phyloP scores from a whole-genome alignment of 2,888 invertebrate species.

The Scaptomyza cyrtandrae region DNA sequence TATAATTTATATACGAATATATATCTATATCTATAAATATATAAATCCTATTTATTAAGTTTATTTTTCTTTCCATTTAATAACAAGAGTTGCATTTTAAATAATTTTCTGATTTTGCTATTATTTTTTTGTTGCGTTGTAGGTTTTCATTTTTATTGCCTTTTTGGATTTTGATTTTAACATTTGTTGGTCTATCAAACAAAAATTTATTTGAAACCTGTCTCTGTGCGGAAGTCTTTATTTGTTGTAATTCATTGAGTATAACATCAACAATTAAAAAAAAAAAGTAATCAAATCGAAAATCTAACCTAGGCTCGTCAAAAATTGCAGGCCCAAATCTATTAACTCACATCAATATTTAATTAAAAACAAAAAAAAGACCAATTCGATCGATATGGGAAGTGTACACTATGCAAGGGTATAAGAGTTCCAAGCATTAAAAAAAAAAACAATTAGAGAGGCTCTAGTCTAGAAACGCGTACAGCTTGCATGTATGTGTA shows the following conservation, averaged over 20 bases:
- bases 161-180: slow-evolving; percentile 32
- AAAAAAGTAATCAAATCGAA: not conserved
- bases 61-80: slow-evolving; percentile 14
- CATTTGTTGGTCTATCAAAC: slow-evolving; percentile 34
- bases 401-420: too few relatives aligned
- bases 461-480: too few relatives aligned
- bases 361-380: too few relatives aligned
- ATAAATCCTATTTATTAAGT: slow-evolving; percentile 39
- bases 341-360: too few relatives aligned
- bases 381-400: too few relatives aligned
- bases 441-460: slow-evolving; percentile 12
- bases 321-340: too few relatives aligned
- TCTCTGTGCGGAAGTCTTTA: slow-evolving; percentile 44
- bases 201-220: slow-evolving; percentile 68
- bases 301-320: too few relatives aligned
- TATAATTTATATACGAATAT: slow-evolving; percentile 21
- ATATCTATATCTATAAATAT: not conserved
- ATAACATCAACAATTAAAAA: slow-evolving; percentile 6
- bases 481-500: too few relatives aligned
- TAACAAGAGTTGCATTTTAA: slow-evolving; percentile 19
- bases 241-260: not conserved
- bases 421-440: not conserved
- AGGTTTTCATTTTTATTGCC: slow-evolving; percentile 30
- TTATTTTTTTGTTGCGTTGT: slow-evolving; percentile 21
- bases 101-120: not conserved